Evolutionary conservation across 2,113 vertebrate genomes (phyloP).

Genomic region (Pterocles orientalis): DNA sequence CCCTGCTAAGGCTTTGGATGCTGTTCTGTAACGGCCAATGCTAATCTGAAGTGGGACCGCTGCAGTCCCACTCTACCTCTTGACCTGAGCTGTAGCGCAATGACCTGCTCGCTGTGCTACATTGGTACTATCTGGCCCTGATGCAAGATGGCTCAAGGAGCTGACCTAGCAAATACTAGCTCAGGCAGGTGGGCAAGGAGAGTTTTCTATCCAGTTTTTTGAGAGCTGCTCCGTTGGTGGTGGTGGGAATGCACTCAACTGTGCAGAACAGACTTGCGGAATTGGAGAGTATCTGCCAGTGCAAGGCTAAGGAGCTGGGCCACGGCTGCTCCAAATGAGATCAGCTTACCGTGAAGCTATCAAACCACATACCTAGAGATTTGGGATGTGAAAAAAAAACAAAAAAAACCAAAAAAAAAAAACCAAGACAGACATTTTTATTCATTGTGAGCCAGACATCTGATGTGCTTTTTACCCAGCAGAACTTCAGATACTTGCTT

Average conservation of each 20-base stretch:
- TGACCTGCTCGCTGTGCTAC: background rate
- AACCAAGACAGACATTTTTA: background rate
- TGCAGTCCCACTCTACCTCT: background rate
- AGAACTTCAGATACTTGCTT: background rate
- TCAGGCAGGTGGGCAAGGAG: background rate
- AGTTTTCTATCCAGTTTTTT: background rate
- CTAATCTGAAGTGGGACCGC: background rate
- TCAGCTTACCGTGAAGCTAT: background rate
- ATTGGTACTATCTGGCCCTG: background rate
- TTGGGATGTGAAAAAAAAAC: background rate
- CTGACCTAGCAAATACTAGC: background rate
- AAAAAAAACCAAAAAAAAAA: too few relatives aligned
- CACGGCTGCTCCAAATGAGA: background rate
- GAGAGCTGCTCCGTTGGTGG: background rate
- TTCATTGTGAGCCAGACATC: background rate
- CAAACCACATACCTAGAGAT: background rate
- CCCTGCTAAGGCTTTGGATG: background rate
- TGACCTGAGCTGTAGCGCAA: background rate
- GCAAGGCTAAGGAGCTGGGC: background rate
- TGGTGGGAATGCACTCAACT: background rate
- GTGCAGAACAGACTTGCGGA: rapidly evolving
- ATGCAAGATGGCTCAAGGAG: background rate
- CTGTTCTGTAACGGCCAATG: background rate
- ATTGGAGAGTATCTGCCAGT: background rate
- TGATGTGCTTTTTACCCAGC: background rate